Evolutionary conservation across 30 jellyfish, hydroid and myxozoan genomes (phyloP).

Genomic region (Turritopsis rubra): DNA sequence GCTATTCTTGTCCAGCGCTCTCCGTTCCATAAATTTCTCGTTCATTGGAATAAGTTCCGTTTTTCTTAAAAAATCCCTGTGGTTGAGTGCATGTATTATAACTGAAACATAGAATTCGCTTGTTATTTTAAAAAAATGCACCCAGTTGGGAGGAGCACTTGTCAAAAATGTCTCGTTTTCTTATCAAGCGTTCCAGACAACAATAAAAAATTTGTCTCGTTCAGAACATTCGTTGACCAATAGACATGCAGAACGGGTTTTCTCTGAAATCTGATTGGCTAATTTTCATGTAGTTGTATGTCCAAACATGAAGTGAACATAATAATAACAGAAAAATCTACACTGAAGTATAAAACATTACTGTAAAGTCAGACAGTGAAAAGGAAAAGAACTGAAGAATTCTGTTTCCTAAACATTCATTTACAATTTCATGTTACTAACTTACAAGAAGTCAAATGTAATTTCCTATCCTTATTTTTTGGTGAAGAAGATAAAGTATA

Average conservation of each 20-base stretch:
- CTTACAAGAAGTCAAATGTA: neutral
- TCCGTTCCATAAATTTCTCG: neutral
- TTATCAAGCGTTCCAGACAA: conserved; percentile 69
- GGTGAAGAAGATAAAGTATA: neutral
- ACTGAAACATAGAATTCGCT: neutral
- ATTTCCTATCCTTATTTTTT: neutral
- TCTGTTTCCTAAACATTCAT: neutral
- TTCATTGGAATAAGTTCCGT: neutral
- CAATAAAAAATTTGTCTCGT: conserved; percentile 73
- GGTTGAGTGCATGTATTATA: neutral
- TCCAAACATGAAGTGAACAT: conserved; percentile 74
- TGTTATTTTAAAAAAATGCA: conserved; percentile 46
- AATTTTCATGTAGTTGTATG: conserved; percentile 87
- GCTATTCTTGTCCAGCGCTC: neutral
- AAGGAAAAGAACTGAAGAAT: neutral
- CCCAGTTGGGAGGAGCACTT: conserved; percentile 99
- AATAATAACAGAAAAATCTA: conserved; percentile 20
- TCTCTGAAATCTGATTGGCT: conserved; percentile 73
- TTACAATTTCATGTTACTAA: neutral
- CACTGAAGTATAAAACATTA: neutral
- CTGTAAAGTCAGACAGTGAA: conserved; percentile 45
- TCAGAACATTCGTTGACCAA: conserved; percentile 72
- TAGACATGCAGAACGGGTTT: conserved; percentile 33
- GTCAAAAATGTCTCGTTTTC: conserved; percentile 83
- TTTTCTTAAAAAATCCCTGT: neutral